Percentiles rank a stretch among this genome's conserved stretches.
Conservation (phyloP, 2,888 invertebrate species). For the Malacosoma neustria region DNA sequence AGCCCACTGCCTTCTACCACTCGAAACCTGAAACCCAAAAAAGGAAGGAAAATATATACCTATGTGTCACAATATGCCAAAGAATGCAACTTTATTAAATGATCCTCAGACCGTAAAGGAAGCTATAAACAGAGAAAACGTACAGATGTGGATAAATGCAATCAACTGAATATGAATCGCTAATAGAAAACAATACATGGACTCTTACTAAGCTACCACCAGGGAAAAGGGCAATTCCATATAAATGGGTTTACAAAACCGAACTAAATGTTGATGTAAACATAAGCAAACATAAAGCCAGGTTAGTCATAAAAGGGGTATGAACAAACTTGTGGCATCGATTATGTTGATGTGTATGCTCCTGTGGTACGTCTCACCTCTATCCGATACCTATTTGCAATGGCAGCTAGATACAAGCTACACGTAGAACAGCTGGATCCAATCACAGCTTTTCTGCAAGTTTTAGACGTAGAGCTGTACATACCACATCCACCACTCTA, state of each 20-base stretch:
- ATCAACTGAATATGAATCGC: constrained; percentile 7
- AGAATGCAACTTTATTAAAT: constrained; percentile 1
- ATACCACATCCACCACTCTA: constrained; percentile 4
- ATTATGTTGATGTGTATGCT: constrained; percentile 4
- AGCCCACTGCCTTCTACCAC: no score
- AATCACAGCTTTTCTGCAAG: constrained; percentile 8
- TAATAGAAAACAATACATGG: constrained; percentile 9
- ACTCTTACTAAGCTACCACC: constrained; percentile 1
- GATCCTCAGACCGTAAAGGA: constrained; percentile 1
- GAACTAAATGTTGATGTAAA: neutral
- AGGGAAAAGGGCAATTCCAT: constrained; percentile 1
- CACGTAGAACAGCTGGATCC: constrained; percentile 9
- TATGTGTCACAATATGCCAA: no score
- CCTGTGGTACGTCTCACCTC: constrained; percentile 4
- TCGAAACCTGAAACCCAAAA: no score
- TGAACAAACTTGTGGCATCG: constrained; percentile 3
- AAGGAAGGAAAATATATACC: no score
- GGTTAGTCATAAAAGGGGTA: constrained; percentile 8
- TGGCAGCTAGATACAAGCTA: constrained; percentile 6
- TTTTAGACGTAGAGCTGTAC: constrained; percentile 7
- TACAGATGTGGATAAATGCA: constrained; percentile 6
- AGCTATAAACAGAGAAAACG: constrained; percentile 4
- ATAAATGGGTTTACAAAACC: no score
- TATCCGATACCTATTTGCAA: constrained; percentile 4
- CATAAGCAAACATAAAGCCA: constrained; percentile 5